A percentile compares a stretch with the other conserved stretches of the same genome.
These are phyloP conservation scores for Drosophila mercatorum DNA, from an alignment of 2,888 invertebrate species.

Conservation along the genomic window DNA sequence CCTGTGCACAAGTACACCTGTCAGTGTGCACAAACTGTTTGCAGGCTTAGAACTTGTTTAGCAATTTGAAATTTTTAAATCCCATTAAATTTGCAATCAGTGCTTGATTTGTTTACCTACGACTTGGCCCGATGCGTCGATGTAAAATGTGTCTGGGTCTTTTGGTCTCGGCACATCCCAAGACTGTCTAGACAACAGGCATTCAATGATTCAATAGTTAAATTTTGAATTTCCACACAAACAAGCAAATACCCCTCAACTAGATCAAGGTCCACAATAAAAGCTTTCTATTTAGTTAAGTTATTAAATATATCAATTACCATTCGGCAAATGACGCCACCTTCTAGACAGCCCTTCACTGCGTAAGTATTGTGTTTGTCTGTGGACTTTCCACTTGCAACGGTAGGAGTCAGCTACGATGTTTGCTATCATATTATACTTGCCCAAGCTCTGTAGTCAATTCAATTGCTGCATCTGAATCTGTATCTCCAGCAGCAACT, in stretches of 20 bases:
- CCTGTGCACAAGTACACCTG: slow-evolving; percentile 18
- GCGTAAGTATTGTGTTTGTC: background rate
- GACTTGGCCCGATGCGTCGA: slow-evolving; percentile 21
- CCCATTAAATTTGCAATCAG: slow-evolving; percentile 74
- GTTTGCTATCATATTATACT: slow-evolving; percentile 2
- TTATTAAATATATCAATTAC: slow-evolving; percentile 75
- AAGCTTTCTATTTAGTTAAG: slow-evolving; percentile 63
- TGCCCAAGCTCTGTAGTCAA: slow-evolving; percentile 10
- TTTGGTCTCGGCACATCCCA: slow-evolving; percentile 24
- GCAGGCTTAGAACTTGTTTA: slow-evolving; percentile 63
- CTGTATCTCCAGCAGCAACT: background rate
- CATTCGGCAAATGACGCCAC: slow-evolving; percentile 30
- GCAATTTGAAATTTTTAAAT: slow-evolving; percentile 75
- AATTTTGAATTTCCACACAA: slow-evolving; percentile 58
- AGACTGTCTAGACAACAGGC: slow-evolving; percentile 45
- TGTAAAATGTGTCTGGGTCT: slow-evolving; percentile 4
- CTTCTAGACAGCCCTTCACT: background rate
- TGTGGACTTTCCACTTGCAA: slow-evolving; percentile 1
- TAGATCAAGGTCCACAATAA: slow-evolving; percentile 12
- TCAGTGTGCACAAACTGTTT: slow-evolving; percentile 17
- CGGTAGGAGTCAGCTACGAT: slow-evolving; percentile 13
- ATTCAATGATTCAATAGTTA: slow-evolving; percentile 70
- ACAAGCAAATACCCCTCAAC: slow-evolving; percentile 55
- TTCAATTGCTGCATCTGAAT: slow-evolving; percentile 4
- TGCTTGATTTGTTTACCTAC: slow-evolving; percentile 67